These are phyloP conservation scores for Parauchenoglanis punctatus DNA, from an alignment of 2,797 vertebrate genomes.

Conservation along the genomic window DNA sequence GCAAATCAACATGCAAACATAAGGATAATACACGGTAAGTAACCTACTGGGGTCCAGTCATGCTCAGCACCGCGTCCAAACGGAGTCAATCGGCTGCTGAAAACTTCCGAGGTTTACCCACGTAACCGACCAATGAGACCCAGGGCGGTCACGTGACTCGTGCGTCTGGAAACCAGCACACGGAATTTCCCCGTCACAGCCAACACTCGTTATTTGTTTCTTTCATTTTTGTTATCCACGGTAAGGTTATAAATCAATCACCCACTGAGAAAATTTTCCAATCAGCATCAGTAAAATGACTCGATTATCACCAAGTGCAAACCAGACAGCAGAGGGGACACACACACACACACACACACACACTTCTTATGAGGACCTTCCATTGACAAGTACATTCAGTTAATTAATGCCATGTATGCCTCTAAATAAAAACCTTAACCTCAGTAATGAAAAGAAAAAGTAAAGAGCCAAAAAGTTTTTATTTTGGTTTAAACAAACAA, in stretches of 20 bases:
- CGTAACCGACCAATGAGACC: constrained; percentile 31
- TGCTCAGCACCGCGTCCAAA: background rate
- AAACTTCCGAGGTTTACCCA: constrained; percentile 44
- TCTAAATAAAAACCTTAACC: too few relatives aligned
- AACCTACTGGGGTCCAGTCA: background rate
- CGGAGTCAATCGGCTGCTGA: background rate
- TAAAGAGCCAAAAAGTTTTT: too few relatives aligned
- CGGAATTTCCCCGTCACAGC: constrained; percentile 25
- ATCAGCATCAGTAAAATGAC: background rate
- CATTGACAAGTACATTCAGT: too few relatives aligned
- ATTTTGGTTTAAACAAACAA: too few relatives aligned
- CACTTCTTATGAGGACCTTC: too few relatives aligned
- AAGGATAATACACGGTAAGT: too few relatives aligned
- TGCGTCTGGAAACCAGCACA: constrained; percentile 30
- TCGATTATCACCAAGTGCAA: background rate
- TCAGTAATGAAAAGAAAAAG: too few relatives aligned
- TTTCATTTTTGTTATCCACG: background rate
- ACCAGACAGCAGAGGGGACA: background rate
- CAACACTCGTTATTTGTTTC: background rate
- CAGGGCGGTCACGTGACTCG: constrained; percentile 37
- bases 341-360: background rate
- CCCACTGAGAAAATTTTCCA: background rate
- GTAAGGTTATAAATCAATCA: background rate
- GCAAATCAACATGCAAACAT: background rate
- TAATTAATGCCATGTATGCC: too few relatives aligned